Base-by-base conservation (phyloP, 2,113 vertebrate species). In the Solea solea region DNA sequence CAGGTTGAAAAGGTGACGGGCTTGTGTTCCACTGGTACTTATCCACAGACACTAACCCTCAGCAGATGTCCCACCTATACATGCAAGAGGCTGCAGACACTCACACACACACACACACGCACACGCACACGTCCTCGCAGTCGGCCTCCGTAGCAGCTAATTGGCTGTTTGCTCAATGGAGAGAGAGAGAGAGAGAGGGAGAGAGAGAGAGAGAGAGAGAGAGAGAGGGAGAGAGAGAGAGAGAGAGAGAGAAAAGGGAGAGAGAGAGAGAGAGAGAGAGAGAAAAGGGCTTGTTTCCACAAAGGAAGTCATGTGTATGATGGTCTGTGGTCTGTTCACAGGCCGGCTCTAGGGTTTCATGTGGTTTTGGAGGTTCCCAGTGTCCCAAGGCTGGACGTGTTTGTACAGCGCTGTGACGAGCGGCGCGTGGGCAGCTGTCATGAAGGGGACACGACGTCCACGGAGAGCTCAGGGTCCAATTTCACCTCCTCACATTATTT, bases 1-100 rank as follows among this genome's bases (percentile, higher is more conserved):
- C 88, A 91, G 85, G 78, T 80, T 89, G 87, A 90, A 87, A 91
- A 79, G 74, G 90, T 86, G 76, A 84, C 72, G 59, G 78, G 64
- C 54, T 76, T n/a, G 64, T 58, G 21, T 79, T 89, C 21, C 51
- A 78, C 80, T 79, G 40, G 87, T 75, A 48, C 87, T 91, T 86
- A 60, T 87, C 66, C 72, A 59, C 84, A 81, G 48, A 45, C 89
- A 91, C 86, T 90, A 88, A 88, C 42, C 76, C 89, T 90, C 72
- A 66, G 91, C 85, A 89, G 91, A 90, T 90, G 77, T 85, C 81
- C 86, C 67, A 84, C 58, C 76, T 92, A 92, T 83, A 86, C 82
- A 94, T 82, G 85, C 53, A 61, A 27, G 55, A 90, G 91, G 64
- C 88, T 21, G 21, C 90, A 66, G 81, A 76, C 87, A 73, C 74